A percentile compares a stretch with the other conserved stretches of the same genome.
Conservation (phyloP, 2,888 invertebrate species). For the Gortyna flavago region DNA sequence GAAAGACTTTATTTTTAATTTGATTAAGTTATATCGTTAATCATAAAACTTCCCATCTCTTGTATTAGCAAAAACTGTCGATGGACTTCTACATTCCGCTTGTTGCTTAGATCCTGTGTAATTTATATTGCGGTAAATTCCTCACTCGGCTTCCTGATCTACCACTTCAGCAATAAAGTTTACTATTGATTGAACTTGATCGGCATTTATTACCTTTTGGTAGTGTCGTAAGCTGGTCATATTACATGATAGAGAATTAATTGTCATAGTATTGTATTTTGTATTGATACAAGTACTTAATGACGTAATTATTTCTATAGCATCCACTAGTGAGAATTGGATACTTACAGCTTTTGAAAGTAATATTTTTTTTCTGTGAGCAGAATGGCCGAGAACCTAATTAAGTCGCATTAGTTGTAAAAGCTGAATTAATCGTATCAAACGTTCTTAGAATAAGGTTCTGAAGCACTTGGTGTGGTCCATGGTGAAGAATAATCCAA, state of each 20-base stretch:
- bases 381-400: constrained; percentile 11
- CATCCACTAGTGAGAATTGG: constrained; percentile 33
- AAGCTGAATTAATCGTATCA: constrained; percentile 12
- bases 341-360: constrained; percentile 35
- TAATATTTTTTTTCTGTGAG: constrained; percentile 40
- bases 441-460: constrained; percentile 35
- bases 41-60: constrained; percentile 62
- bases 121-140: constrained; percentile 72
- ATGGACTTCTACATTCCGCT: constrained; percentile 80
- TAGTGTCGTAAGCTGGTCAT: constrained; percentile 30
- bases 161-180: constrained; percentile 25
- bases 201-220: constrained; percentile 29
- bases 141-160: constrained; percentile 29
- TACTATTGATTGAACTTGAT: constrained; percentile 27
- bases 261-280: constrained; percentile 59
- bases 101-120: constrained; percentile 76
- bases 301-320: constrained; percentile 60
- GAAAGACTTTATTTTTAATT: neutral
- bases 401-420: constrained; percentile 34
- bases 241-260: constrained; percentile 68
- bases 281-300: constrained; percentile 49
- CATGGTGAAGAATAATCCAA: constrained; percentile 17
- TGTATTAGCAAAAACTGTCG: constrained; percentile 74
- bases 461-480: constrained; percentile 34
- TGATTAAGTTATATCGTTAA: constrained; percentile 52